Evolutionary conservation across 2,113 vertebrate genomes (phyloP).

Genomic region (Oryctolagus cuniculus): DNA sequence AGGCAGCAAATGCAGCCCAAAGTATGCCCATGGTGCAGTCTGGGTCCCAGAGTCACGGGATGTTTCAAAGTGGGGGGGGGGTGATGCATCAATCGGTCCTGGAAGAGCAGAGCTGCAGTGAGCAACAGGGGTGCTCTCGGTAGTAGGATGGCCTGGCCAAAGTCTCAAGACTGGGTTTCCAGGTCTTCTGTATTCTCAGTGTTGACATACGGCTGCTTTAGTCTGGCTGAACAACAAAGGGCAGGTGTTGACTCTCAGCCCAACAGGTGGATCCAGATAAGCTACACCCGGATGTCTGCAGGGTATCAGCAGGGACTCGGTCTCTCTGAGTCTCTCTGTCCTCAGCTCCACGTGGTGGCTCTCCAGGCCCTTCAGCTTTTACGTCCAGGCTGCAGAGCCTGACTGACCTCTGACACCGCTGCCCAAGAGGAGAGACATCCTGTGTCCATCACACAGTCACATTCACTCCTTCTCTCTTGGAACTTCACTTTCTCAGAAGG

Average conservation of each 20-base stretch:
- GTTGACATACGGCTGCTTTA: neutral
- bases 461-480: neutral
- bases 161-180: neutral
- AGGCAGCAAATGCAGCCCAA: neutral
- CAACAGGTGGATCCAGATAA: neutral
- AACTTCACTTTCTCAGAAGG: neutral
- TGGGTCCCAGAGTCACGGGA: neutral
- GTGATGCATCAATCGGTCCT: accelerated
- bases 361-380: neutral
- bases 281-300: neutral
- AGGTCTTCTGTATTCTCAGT: neutral
- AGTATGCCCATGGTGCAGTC: accelerated
- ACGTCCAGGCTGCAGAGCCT: neutral
- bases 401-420: neutral
- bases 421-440: neutral
- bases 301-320: neutral
- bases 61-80: neutral
- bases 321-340: conserved; percentile 3
- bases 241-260: neutral
- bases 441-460: neutral
- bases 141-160: neutral
- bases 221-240: neutral
- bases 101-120: neutral
- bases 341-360: neutral
- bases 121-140: neutral